A percentile compares a stretch with the other conserved stretches of the same genome.
These are phyloP conservation scores for Clivina fossor DNA, from an alignment of 2,888 invertebrate genomes.

Conservation along the genomic window DNA sequence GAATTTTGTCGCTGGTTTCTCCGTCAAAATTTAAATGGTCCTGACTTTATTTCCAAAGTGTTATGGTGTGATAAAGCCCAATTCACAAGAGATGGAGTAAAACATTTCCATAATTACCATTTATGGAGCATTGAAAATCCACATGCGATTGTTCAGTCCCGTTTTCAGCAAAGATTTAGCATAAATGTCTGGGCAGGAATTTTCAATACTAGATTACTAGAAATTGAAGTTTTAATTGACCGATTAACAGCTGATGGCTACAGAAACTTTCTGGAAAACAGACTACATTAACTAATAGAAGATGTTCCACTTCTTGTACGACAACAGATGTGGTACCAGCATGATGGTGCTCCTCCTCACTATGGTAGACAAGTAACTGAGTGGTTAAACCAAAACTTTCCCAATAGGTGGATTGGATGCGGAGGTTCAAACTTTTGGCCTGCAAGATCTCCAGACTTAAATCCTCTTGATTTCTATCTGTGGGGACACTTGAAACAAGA, in stretches of 20 bases:
- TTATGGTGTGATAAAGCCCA: constrained; percentile 12
- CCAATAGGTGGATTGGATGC: constrained; percentile 4
- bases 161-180: constrained; percentile 4
- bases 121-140: background rate
- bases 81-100: constrained; percentile 4
- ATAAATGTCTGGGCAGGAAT: constrained; percentile 8
- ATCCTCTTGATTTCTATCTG: constrained; percentile 1
- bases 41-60: constrained; percentile 14
- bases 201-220: constrained; percentile 3
- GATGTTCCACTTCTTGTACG: constrained; percentile 1
- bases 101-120: background rate
- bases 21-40: constrained; percentile 11
- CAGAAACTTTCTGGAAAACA: background rate
- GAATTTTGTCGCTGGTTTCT: constrained; percentile 16
- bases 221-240: background rate
- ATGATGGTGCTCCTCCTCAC: background rate
- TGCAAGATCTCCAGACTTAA: constrained; percentile 4
- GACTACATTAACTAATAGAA: background rate
- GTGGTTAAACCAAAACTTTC: constrained; percentile 1
- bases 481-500: background rate
- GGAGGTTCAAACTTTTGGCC: background rate
- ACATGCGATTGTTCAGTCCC: background rate
- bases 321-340: background rate
- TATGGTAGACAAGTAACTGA: too few species aligned
- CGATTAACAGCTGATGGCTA: background rate